phyloP scores from a whole-genome alignment of 2,797 vertebrate genomes.

The Rhinophrynus dorsalis region DNA sequence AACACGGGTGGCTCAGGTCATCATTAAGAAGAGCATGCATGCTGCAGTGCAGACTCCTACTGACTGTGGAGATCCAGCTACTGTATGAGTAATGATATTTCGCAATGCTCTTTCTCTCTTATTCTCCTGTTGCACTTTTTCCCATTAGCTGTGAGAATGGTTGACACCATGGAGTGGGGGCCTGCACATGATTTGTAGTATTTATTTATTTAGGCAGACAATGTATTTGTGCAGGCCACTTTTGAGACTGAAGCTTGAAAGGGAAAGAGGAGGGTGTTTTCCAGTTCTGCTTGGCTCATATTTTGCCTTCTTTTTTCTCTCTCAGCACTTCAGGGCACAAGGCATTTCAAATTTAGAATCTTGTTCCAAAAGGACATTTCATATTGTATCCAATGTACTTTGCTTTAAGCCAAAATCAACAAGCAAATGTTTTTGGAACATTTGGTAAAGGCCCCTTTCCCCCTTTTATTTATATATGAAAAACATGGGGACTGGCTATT shows the following conservation, averaged over 20 bases:
- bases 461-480: neutral
- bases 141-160: neutral
- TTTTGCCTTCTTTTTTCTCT: slow-evolving; percentile 32
- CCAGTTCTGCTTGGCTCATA: neutral
- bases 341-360: slow-evolving; percentile 6
- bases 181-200: neutral
- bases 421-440: slow-evolving; percentile 37
- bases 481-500: neutral
- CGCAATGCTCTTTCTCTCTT: neutral
- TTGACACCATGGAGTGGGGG: slow-evolving; percentile 7
- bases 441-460: neutral
- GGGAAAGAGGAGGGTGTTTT: neutral
- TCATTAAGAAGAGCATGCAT: neutral
- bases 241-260: slow-evolving; percentile 13
- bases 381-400: slow-evolving; percentile 26
- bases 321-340: neutral
- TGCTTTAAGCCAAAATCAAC: slow-evolving; percentile 34
- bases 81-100: slow-evolving; percentile 2
- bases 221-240: neutral
- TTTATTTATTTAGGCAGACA: slow-evolving; percentile 8
- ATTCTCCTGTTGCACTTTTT: neutral
- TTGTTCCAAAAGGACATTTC: slow-evolving; percentile 20
- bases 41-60: too few species aligned
- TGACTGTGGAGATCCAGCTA: neutral
- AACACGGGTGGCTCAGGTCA: too few species aligned